These are phyloP conservation scores for Lydus trimaculatus DNA, from an alignment of 2,888 invertebrate genomes.

Conservation along the genomic window DNA sequence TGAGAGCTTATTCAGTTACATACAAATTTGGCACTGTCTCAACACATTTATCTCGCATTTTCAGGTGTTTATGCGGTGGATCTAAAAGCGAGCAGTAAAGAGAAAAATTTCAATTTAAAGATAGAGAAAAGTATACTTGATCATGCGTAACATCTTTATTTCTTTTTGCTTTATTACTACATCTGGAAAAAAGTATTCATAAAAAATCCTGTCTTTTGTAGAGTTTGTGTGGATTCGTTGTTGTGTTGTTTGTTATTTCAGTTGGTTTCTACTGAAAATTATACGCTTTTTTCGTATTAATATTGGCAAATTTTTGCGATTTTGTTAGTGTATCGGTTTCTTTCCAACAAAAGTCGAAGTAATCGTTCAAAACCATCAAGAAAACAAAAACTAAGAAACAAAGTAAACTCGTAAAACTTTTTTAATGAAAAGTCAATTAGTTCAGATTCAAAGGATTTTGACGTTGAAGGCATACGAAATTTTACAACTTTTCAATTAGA, in stretches of 20 bases:
- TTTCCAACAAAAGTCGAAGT: background rate
- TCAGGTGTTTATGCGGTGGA: background rate
- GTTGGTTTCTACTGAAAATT: too few relatives aligned
- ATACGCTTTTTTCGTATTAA: background rate
- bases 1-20: background rate
- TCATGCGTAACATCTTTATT: too few relatives aligned
- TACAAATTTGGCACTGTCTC: background rate
- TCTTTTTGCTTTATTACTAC: background rate
- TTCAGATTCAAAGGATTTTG: constrained; percentile 23
- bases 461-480: background rate
- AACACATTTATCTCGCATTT: background rate
- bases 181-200: too few relatives aligned
- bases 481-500: constrained; percentile 28
- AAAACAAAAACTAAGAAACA: constrained; percentile 5
- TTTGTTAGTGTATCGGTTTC: background rate
- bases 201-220: too few relatives aligned
- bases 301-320: background rate
- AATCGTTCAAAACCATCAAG: background rate
- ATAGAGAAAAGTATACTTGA: background rate
- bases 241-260: too few relatives aligned
- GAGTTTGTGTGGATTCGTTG: too few relatives aligned
- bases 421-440: constrained; percentile 29
- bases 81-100: too few relatives aligned
- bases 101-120: too few relatives aligned
- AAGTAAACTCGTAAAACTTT: constrained; percentile 18